Percentiles rank a stretch among this genome's conserved stretches.
Evolutionary conservation across 2,888 invertebrate genomes (phyloP).

Genomic region (Allacma fusca): DNA sequence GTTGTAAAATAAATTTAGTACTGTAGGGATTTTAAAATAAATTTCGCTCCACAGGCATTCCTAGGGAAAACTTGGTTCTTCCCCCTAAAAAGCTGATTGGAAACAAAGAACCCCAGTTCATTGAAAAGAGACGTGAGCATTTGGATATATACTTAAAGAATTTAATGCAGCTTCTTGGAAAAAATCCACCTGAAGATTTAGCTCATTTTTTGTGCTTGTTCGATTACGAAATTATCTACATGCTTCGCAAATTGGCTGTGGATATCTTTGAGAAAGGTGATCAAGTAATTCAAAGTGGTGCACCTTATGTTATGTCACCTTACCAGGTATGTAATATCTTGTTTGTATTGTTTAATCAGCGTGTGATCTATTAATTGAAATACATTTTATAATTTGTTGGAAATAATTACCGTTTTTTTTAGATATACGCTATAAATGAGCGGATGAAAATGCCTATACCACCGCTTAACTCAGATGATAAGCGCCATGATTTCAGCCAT

Average conservation of each 20-base stretch:
- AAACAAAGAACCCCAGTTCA: slow-evolving; percentile 86
- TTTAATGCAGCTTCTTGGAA: slow-evolving; percentile 77
- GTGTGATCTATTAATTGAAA: no score
- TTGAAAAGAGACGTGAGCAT: slow-evolving; percentile 81
- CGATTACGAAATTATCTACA: slow-evolving; percentile 86
- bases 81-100: slow-evolving; percentile 94
- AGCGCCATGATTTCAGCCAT: slow-evolving; percentile 87
- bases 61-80: slow-evolving; percentile 67
- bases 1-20: no score
- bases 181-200: slow-evolving; percentile 74
- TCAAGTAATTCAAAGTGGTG: slow-evolving; percentile 71
- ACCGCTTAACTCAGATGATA: slow-evolving; percentile 77
- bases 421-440: slow-evolving; percentile 90
- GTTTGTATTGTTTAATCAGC: no score
- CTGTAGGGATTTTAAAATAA: no score
- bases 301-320: slow-evolving; percentile 76
- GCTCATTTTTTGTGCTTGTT: slow-evolving; percentile 88
- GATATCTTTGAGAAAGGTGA: slow-evolving; percentile 81
- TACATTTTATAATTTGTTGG: slow-evolving; percentile 29
- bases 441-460: slow-evolving; percentile 87
- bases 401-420: slow-evolving; percentile 64
- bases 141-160: slow-evolving; percentile 83
- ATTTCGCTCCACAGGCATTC: slow-evolving; percentile 56
- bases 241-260: slow-evolving; percentile 83
- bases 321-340: slow-evolving; percentile 72